These are phyloP conservation scores for Polyommatus iphigenia DNA, from an alignment of 2,888 invertebrate species.

Conservation along the genomic window DNA sequence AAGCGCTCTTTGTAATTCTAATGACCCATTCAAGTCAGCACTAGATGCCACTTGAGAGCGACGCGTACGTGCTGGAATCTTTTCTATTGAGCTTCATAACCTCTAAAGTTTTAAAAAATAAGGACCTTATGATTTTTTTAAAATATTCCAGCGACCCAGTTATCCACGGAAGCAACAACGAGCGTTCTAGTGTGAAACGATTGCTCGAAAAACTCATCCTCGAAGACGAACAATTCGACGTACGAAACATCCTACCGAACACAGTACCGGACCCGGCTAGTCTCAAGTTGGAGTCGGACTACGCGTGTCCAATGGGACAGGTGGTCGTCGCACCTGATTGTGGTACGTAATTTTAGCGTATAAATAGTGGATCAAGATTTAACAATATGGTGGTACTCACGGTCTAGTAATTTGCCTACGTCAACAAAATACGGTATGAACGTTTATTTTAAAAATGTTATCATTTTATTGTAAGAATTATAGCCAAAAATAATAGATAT, in stretches of 20 bases:
- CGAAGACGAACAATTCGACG: conserved; percentile 96
- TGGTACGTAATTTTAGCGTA: conserved; percentile 83
- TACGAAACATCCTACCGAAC: conserved; percentile 94
- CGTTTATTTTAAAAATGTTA: too few relatives aligned
- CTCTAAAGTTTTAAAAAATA: background rate
- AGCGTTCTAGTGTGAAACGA: conserved; percentile 90
- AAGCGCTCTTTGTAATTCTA: background rate
- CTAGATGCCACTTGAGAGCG: background rate
- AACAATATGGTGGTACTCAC: too few relatives aligned
- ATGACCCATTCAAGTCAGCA: background rate
- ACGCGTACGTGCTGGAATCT: background rate
- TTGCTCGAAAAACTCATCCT: conserved; percentile 94
- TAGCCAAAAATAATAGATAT: too few relatives aligned
- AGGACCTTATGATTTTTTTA: conserved; percentile 23
- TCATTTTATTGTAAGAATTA: too few relatives aligned
- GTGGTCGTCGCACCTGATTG: conserved; percentile 97
- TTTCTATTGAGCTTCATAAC: background rate
- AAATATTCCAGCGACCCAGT: conserved; percentile 89
- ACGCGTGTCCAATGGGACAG: conserved; percentile 95
- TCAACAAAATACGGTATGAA: too few relatives aligned
- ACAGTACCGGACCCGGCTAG: conserved; percentile 97
- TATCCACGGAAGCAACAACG: conserved; percentile 91
- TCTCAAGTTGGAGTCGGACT: conserved; percentile 91
- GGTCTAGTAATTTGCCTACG: background rate
- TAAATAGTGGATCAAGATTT: too few relatives aligned